Evolutionary conservation across 2,113 vertebrate species (phyloP).

Genomic region (Willisornis vidua): DNA sequence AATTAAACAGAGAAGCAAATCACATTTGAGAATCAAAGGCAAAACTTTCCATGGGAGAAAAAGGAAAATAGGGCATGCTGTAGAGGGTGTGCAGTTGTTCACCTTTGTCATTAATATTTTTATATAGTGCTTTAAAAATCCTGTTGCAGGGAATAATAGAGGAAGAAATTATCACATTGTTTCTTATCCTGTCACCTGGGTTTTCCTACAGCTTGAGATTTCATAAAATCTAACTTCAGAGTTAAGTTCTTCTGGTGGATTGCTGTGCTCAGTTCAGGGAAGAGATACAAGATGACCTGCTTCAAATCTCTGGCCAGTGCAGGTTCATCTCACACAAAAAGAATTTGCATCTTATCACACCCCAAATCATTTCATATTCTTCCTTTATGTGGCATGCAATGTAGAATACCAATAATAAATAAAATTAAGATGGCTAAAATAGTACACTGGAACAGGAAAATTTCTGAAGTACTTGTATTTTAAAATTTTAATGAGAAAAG

Average conservation of each 20-base stretch:
- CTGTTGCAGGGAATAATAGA: not conserved
- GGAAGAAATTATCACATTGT: not conserved
- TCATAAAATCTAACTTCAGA: not conserved
- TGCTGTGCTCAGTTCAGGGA: not conserved
- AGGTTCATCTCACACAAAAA: not conserved
- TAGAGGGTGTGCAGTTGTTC: not conserved
- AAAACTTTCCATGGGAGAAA: not conserved
- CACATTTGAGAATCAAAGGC: not conserved
- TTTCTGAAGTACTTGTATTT: not conserved
- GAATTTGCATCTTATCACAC: not conserved
- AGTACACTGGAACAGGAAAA: not conserved
- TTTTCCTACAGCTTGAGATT: not conserved
- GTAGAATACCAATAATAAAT: not conserved
- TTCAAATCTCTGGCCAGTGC: not conserved
- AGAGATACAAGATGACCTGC: not conserved
- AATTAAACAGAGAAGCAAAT: not conserved
- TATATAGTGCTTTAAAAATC: not conserved
- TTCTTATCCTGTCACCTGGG: not conserved
- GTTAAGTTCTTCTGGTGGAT: not conserved
- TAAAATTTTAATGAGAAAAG: not conserved
- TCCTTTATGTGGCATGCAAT: not conserved
- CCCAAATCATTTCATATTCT: not conserved
- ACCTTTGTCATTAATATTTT: not conserved
- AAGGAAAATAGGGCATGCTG: not conserved
- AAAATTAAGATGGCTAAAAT: not conserved